Conservation (phyloP, 2,888 invertebrate species). For the Notodonta ziczac region DNA sequence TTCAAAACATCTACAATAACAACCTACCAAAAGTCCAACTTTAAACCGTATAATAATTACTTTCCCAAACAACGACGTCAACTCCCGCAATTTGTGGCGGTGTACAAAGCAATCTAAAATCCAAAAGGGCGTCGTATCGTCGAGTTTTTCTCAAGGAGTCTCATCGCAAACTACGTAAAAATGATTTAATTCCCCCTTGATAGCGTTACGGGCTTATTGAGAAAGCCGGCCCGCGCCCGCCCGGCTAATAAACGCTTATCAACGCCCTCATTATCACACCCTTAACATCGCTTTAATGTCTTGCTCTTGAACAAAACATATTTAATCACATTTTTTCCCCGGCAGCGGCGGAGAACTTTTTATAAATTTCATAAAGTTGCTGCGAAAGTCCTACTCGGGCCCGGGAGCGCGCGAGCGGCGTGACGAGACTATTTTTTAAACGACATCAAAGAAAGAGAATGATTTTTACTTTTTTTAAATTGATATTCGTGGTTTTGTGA, state of each 20-base stretch:
- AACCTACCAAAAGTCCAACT: too few species aligned
- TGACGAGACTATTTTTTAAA: conserved; percentile 24
- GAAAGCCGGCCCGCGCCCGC: conserved; percentile 65
- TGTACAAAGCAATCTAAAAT: conserved; percentile 63
- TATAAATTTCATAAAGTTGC: conserved; percentile 74
- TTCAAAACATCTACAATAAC: too few species aligned
- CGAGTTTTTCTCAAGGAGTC: conserved; percentile 71
- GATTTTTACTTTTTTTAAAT: background rate
- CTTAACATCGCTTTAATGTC: conserved; percentile 85
- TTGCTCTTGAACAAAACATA: conserved; percentile 85
- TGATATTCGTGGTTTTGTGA: too few species aligned
- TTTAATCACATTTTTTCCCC: conserved; percentile 84
- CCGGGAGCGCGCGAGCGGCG: background rate
- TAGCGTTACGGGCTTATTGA: conserved; percentile 75
- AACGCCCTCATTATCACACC: conserved; percentile 85
- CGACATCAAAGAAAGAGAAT: background rate
- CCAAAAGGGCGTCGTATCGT: conserved; percentile 68
- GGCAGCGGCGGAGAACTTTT: conserved; percentile 68
- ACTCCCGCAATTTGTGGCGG: conserved; percentile 42
- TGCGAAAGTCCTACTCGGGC: conserved; percentile 19
- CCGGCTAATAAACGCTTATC: conserved; percentile 84
- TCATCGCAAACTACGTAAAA: conserved; percentile 78
- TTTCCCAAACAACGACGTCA: conserved; percentile 54
- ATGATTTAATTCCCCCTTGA: conserved; percentile 82
- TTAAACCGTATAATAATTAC: conserved; percentile 39